Conservation (phyloP, 2,888 invertebrate species). For the Anaspis maculata region DNA sequence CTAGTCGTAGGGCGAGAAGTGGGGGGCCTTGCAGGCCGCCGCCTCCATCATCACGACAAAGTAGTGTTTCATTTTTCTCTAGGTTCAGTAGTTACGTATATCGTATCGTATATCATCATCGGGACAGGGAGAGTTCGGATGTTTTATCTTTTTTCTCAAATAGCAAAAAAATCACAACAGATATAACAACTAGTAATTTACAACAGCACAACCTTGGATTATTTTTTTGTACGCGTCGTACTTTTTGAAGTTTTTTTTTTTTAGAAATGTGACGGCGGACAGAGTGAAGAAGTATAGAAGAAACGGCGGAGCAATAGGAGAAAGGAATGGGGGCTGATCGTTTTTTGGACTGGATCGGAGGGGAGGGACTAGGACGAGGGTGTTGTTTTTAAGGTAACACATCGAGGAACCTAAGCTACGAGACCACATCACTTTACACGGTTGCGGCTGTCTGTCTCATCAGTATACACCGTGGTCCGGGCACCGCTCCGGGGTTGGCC, state of each 20-base stretch:
- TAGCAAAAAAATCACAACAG: slow-evolving; percentile 45
- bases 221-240: slow-evolving; percentile 37
- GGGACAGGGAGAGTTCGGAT: slow-evolving; percentile 31
- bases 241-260: slow-evolving; percentile 32
- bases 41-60: slow-evolving; percentile 5
- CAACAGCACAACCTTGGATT: slow-evolving; percentile 46
- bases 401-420: slow-evolving; percentile 47
- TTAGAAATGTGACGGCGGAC: slow-evolving; percentile 28
- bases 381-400: slow-evolving; percentile 50
- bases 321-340: slow-evolving; percentile 22
- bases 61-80: slow-evolving; percentile 20
- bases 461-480: slow-evolving; percentile 24
- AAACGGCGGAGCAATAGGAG: too few relatives aligned
- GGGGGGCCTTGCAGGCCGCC: slow-evolving; percentile 6
- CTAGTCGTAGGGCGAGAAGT: slow-evolving; percentile 23
- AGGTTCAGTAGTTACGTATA: slow-evolving; percentile 44
- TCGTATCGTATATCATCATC: slow-evolving; percentile 35
- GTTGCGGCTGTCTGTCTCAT: slow-evolving; percentile 30
- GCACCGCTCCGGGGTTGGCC: slow-evolving; percentile 33
- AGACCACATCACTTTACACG: slow-evolving; percentile 41
- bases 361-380: slow-evolving; percentile 48
- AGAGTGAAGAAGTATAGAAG: too few relatives aligned
- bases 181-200: slow-evolving; percentile 45
- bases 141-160: slow-evolving; percentile 29
- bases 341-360: slow-evolving; percentile 37